These are phyloP conservation scores for Origma solitaria DNA, from an alignment of 2,113 vertebrate species.

Conservation along the genomic window DNA sequence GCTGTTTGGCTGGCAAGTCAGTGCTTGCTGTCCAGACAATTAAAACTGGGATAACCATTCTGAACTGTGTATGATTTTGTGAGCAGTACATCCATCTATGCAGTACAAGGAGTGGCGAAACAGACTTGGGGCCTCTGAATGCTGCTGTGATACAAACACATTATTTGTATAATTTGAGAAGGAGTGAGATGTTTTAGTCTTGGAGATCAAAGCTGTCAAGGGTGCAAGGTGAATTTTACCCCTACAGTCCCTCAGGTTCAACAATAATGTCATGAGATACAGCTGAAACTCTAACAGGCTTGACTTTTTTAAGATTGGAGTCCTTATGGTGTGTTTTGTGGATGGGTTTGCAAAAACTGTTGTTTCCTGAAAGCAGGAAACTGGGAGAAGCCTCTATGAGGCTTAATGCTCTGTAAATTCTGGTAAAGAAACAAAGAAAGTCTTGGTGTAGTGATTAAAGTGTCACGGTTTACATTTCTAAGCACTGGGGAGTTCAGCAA, in stretches of 20 bases:
- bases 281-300: background rate
- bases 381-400: background rate
- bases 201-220: background rate
- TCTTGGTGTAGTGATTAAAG: background rate
- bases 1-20: background rate
- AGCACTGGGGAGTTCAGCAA: background rate
- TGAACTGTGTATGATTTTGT: background rate
- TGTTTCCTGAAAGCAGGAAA: background rate
- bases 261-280: background rate
- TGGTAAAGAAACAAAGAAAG: background rate
- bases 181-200: background rate
- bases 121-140: background rate
- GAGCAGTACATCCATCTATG: rapidly evolving
- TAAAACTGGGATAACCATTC: background rate
- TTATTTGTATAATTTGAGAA: background rate
- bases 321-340: background rate
- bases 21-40: background rate
- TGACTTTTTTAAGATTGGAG: background rate
- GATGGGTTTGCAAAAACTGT: background rate
- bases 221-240: background rate
- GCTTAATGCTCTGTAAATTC: background rate
- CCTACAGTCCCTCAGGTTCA: background rate
- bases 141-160: background rate
- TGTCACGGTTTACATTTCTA: background rate
- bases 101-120: background rate